phyloP scores from a whole-genome alignment of 2,888 invertebrate genomes.

The Diarsia mendica region DNA sequence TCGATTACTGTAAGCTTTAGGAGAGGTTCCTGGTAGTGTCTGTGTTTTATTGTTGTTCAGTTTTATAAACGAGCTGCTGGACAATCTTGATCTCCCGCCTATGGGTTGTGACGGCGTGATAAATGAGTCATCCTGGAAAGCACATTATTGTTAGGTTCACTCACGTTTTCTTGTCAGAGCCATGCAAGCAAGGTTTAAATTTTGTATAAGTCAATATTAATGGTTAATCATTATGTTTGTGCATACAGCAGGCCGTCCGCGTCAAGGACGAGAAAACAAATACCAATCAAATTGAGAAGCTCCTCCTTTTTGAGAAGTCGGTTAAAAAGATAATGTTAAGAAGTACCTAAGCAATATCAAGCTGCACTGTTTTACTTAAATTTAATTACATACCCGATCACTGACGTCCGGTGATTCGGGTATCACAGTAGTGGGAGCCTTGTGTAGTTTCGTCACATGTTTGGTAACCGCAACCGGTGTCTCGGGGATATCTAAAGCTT shows the following conservation, averaged over 20 bases:
- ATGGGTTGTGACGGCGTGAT: constrained; percentile 78
- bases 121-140: constrained; percentile 85
- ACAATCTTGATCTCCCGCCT: constrained; percentile 70
- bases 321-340: background rate
- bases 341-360: background rate
- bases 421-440: constrained; percentile 73
- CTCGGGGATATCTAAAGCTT: constrained; percentile 82
- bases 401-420: constrained; percentile 87
- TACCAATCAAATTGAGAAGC: too few species aligned
- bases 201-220: background rate
- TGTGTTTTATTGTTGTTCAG: constrained; percentile 75
- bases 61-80: constrained; percentile 77
- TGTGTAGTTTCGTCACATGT: constrained; percentile 72
- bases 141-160: background rate
- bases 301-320: too few species aligned
- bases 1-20: constrained; percentile 79
- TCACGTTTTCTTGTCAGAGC: background rate
- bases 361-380: background rate
- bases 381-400: constrained; percentile 75
- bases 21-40: constrained; percentile 76
- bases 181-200: too few species aligned
- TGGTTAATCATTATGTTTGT: background rate
- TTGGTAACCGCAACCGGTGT: constrained; percentile 74
- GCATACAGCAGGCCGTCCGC: background rate
- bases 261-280: too few species aligned